Evolutionary conservation across 2,888 invertebrate genomes (phyloP), one percentile per base, ranked within the genome.

Genomic region (Oscheius sp.): DNA sequence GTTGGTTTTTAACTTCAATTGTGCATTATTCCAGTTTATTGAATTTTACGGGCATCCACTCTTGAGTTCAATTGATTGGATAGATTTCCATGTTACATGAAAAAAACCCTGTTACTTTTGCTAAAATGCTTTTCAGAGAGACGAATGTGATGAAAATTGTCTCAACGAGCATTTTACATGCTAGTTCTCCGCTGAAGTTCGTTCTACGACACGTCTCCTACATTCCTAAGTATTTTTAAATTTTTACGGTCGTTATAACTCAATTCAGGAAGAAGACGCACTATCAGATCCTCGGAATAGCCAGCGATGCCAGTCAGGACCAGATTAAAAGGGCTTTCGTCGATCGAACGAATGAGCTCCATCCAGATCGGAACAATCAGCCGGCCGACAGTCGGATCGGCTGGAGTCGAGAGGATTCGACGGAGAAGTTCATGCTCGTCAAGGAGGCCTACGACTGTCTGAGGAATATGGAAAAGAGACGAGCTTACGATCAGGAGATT

Each of bases 321-420:
- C 81, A 87, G 70, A 87, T 87, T 57, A 87, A 87, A 74, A 42
- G 76, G 50, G 87, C 87, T 4, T 87, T 86, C 76, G 85, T 84
- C 62, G 76, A 76, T 33, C 85, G 86, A 76, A 83, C 85, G 55
- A 87, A 87, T 63, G 70, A 80, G 74, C 68, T 74, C 10, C 74
- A 74, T n/a, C 74, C 74, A 10, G 74, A 74, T 42, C 35, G 68
- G 1, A 47, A 57, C 1, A 55, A 68, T 21, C 9, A n/a, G 3
- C 21, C 13, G 11, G 11, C n/a, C 0, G 74, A 74, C 33, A 50
- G 32, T 33, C 57, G 74, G 7, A 48, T 74, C 9, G 68, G 68
- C 5, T 74, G 74, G 74, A 66, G 68, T 21, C 37, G 59, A n/a
- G 59, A 74, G 11, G 50, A 47, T 32, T 7, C 32, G n/a, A 74